These are phyloP conservation scores for Peromyscus polionotus DNA, from an alignment of 2,113 vertebrate species.

Conservation along the genomic window DNA sequence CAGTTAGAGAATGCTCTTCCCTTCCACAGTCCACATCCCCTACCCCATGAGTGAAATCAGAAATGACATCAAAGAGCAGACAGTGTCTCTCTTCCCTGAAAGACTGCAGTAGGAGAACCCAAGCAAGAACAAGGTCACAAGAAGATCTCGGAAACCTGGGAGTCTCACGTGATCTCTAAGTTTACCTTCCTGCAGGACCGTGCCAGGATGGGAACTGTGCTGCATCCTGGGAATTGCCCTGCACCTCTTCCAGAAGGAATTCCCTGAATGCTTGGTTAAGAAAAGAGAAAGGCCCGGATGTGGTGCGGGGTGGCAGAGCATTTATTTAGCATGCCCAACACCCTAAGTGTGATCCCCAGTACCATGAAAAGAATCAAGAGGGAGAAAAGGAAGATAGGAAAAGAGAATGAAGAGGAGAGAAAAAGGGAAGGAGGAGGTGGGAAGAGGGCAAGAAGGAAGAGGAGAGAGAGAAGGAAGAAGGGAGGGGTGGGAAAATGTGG, in stretches of 20 bases:
- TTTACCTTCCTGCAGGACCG: accelerated
- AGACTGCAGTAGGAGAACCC: not conserved
- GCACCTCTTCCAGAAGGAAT: not conserved
- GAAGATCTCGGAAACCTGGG: not conserved
- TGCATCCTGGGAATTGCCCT: not conserved
- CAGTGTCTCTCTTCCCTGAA: not conserved
- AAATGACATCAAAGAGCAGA: not conserved
- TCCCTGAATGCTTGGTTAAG: not conserved
- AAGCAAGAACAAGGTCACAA: not conserved
- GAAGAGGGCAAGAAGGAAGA: too few species aligned
- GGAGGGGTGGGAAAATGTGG: not conserved
- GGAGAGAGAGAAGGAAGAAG: not conserved
- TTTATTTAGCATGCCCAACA: not conserved
- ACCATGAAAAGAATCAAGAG: not conserved
- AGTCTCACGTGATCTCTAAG: accelerated
- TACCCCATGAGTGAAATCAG: not conserved
- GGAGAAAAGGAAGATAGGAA: not conserved
- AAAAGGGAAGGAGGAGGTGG: not conserved
- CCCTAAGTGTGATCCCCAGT: not conserved
- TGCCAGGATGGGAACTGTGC: not conserved
- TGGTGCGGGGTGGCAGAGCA: not conserved
- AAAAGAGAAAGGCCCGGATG: not conserved
- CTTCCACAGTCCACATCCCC: not conserved
- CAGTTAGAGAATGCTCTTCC: not conserved
- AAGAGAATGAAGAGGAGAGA: not conserved